phyloP scores from a whole-genome alignment of 2,888 invertebrate genomes.

The Tachystola acroxantha region DNA sequence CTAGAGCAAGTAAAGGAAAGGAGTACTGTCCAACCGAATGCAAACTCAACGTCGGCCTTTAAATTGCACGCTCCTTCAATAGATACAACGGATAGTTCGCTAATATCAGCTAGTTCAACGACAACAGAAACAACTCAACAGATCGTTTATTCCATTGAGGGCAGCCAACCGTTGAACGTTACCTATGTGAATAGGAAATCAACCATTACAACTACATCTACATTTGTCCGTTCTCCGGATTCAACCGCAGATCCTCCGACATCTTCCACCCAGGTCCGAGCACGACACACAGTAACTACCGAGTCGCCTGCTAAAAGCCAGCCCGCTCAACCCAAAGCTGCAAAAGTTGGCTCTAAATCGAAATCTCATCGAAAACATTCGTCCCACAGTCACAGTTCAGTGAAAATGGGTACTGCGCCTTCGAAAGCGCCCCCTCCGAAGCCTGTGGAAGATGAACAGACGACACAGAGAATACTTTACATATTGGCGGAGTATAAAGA shows the following conservation, averaged over 20 bases:
- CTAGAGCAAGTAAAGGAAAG: conserved; percentile 89
- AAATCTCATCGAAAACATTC: conserved; percentile 79
- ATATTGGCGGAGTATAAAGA: conserved; percentile 89
- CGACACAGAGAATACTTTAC: conserved; percentile 87
- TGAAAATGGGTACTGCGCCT: conserved; percentile 82
- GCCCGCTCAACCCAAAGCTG: conserved; percentile 36
- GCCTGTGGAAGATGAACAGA: conserved; percentile 89
- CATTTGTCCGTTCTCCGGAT: conserved; percentile 60
- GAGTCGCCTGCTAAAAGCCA: conserved; percentile 39
- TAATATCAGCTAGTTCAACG: conserved; percentile 34
- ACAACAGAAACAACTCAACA: conserved; percentile 47
- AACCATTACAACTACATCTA: conserved; percentile 46
- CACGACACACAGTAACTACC: conserved; percentile 48
- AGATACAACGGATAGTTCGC: conserved; percentile 43
- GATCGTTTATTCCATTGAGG: conserved; percentile 60
- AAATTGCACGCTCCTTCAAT: conserved; percentile 41
- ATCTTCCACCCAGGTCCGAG: conserved; percentile 48
- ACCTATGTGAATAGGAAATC: conserved; percentile 64
- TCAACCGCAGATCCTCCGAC: conserved; percentile 58
- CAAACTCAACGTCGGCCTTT: conserved; percentile 32
- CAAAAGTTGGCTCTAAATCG: conserved; percentile 53
- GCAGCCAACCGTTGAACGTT: conserved; percentile 54
- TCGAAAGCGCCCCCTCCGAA: conserved; percentile 79
- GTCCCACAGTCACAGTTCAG: conserved; percentile 74
- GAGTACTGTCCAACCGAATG: conserved; percentile 79